phyloP scores from a whole-genome alignment of 2,113 vertebrate genomes.

The Mugil cephalus region DNA sequence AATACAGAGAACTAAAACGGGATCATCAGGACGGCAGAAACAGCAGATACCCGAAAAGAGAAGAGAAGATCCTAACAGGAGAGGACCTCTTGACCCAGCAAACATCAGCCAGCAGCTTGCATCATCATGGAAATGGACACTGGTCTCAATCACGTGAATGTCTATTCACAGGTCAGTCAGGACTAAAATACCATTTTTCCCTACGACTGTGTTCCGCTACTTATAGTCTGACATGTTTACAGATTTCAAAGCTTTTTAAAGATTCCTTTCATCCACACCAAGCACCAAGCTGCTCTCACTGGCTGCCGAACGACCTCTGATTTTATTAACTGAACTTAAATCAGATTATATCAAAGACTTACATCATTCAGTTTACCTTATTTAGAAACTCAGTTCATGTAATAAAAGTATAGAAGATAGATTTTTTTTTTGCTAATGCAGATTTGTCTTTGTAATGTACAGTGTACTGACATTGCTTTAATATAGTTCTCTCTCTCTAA shows the following conservation, averaged over 20 bases:
- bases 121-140: constrained; percentile 65
- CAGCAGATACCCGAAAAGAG: not conserved
- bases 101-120: constrained; percentile 8
- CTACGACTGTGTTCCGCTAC: too few species aligned
- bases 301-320: not conserved
- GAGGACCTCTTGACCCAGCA: constrained; percentile 44
- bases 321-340: not conserved
- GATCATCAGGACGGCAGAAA: not conserved
- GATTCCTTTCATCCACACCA: not conserved
- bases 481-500: not conserved
- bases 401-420: too few species aligned
- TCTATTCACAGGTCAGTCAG: constrained; percentile 63
- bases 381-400: too few species aligned
- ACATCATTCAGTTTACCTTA: not conserved
- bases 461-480: too few species aligned
- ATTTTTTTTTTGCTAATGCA: too few species aligned
- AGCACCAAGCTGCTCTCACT: not conserved
- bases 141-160: not conserved
- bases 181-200: not conserved
- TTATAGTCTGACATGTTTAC: not conserved
- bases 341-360: not conserved
- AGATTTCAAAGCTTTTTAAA: not conserved
- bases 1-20: not conserved
- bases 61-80: not conserved
- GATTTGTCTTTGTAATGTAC: too few species aligned